phyloP scores from a whole-genome alignment of 2,113 vertebrate species.

The Pygoscelis antarcticus region DNA sequence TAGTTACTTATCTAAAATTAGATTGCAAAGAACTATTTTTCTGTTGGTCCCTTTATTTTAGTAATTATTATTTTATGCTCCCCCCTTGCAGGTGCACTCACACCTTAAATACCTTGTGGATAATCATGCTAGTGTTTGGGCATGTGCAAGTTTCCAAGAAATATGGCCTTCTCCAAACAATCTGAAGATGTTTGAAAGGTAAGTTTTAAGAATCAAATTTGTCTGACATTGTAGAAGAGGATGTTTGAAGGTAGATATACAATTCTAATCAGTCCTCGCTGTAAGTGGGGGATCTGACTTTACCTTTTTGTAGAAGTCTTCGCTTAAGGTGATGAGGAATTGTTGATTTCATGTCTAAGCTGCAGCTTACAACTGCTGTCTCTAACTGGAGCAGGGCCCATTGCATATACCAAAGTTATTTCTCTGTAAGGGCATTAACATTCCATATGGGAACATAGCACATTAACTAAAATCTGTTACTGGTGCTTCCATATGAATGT shows the following conservation, averaged over 20 bases:
- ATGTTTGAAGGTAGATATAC: not conserved
- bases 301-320: not conserved
- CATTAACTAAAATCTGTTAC: not conserved
- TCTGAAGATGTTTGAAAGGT: conserved; percentile 94
- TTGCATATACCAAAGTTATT: not conserved
- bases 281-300: not conserved
- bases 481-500: not conserved
- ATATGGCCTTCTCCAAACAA: conserved; percentile 88
- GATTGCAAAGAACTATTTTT: not conserved
- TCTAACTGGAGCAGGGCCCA: not conserved
- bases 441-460: not conserved
- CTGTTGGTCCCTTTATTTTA: not conserved
- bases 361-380: not conserved
- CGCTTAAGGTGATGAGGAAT: not conserved
- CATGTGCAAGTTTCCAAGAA: conserved; percentile 89
- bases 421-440: not conserved
- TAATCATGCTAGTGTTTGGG: conserved; percentile 92
- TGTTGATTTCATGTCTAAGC: not conserved
- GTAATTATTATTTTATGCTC: not conserved
- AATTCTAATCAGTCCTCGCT: not conserved
- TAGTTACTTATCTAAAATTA: not conserved
- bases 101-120: conserved; percentile 90
- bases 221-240: not conserved
- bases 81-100: conserved; percentile 85
- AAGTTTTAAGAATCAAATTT: not conserved